phyloP scores from a whole-genome alignment of 2,888 invertebrate genomes.

The Vannuccia rotundouncinata region DNA sequence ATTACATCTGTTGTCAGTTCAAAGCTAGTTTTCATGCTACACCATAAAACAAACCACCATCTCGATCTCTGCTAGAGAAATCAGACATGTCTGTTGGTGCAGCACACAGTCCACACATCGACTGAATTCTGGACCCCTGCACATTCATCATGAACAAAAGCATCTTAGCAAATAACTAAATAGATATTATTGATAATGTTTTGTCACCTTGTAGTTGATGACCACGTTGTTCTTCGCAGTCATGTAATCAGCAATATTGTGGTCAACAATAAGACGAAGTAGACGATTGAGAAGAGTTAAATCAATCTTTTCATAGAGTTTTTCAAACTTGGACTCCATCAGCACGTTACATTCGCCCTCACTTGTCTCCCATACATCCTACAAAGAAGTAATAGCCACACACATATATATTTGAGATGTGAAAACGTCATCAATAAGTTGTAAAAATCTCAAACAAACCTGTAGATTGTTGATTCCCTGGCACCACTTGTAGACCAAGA shows the following conservation, averaged over 20 bases:
- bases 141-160: slow-evolving; percentile 39
- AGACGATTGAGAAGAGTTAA: slow-evolving; percentile 90
- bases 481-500: slow-evolving; percentile 88
- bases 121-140: slow-evolving; percentile 39
- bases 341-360: slow-evolving; percentile 98
- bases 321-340: slow-evolving; percentile 91
- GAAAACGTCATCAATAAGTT: too few relatives aligned
- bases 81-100: background rate
- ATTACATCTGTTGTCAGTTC: slow-evolving; percentile 12
- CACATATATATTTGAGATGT: too few relatives aligned
- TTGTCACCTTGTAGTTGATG: slow-evolving; percentile 79
- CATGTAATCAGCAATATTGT: slow-evolving; percentile 99
- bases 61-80: background rate
- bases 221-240: slow-evolving; percentile 99
- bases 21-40: slow-evolving; percentile 11
- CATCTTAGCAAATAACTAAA: too few relatives aligned
- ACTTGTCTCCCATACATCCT: slow-evolving; percentile 92
- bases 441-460: too few relatives aligned
- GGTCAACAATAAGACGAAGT: slow-evolving; percentile 91
- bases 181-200: too few relatives aligned
- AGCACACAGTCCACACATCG: slow-evolving; percentile 29
- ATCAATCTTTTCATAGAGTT: slow-evolving; percentile 99
- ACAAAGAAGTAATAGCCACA: background rate
- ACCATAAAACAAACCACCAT: slow-evolving; percentile 14
- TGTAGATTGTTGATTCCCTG: slow-evolving; percentile 87